Base-by-base conservation (phyloP, 2,113 vertebrate species). In the Prochilodus magdalenae region DNA sequence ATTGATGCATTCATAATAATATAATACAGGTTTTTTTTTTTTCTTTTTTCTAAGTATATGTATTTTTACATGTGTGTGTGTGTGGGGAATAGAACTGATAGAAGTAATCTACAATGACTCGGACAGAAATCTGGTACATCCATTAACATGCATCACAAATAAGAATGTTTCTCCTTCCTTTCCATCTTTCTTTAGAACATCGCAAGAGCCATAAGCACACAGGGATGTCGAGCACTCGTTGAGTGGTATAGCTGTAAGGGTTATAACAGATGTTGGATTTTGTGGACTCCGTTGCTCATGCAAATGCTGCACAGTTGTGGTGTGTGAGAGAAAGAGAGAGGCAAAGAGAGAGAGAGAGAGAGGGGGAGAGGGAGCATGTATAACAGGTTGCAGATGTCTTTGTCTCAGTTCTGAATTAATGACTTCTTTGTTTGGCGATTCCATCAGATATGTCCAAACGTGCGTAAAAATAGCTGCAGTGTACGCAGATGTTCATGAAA, bases 361-460 rank as follows among this genome's bases (percentile, higher is more conserved):
- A 63, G 49, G 33, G 20, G 29, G 33, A 2, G n/a, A 44, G 40
- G 22, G 36, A 24, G 59, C 24, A 24, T 53, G 55, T 15, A 22
- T 86, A 89, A 89, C 83, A 81, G 84, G 83, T 86, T 79, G 85
- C 90, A 92, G 88, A 91, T 93, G 89, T 90, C 82, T 88, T 47
- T 80, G 85, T 74, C 59, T 77, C 27, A 27, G 86, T 85, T 27
- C 20, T 79, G 82, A 71, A 78, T 82, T 82, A 71, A 66, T 26
- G 49, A 20, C 57, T 74, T 51, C 53, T 24, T 79, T 76, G 79
- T 84, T 76, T 72, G 65, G 36, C 27, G 24, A 66, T 77, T 70
- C 47, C 55, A 44, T 76, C 16, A 24, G 66, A 74, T 47, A 74
- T 62, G 26, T 65, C 29, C 44, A 72, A 29, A 73, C 53, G 10